A percentile compares a stretch with the other conserved stretches of the same genome.
Evolutionary conservation across 1,140 invertebrate genomes (phyloP).

Genomic region (Leptestheria dahalacensis): DNA sequence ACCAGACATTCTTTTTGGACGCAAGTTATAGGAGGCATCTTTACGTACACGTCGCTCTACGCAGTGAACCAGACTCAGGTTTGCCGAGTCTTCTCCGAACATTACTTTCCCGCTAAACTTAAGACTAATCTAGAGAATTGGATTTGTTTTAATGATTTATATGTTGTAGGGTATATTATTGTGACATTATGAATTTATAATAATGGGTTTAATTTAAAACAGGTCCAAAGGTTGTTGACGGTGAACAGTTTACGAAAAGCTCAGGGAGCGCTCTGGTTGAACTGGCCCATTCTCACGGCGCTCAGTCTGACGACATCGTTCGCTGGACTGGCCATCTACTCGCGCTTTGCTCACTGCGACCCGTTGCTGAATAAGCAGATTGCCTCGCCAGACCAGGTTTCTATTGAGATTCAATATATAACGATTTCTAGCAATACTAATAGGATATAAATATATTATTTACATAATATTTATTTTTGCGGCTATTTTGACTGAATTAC

Average conservation of each 20-base stretch:
- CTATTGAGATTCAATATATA: too few species aligned
- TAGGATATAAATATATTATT: too few species aligned
- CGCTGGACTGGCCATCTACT: conserved; percentile 61
- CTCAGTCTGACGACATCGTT: conserved; percentile 54
- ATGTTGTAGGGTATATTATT: too few species aligned
- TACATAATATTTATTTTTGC: neutral
- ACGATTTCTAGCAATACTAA: too few species aligned
- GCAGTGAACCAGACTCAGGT: conserved; percentile 77
- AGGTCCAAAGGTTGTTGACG: conserved; percentile 15
- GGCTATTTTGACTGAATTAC: neutral
- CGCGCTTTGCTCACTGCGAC: conserved; percentile 57
- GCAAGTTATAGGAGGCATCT: conserved; percentile 50
- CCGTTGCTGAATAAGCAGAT: conserved; percentile 41
- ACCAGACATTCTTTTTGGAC: conserved; percentile 57
- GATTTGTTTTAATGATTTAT: neutral
- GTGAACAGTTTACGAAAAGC: conserved; percentile 40
- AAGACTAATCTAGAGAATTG: neutral
- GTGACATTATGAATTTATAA: too few species aligned
- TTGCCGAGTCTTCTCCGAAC: too few species aligned
- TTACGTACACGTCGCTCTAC: conserved; percentile 57
- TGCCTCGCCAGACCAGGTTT: conserved; percentile 28
- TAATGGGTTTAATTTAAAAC: too few species aligned
- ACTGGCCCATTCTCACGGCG: conserved; percentile 48
- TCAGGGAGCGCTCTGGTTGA: conserved; percentile 45
- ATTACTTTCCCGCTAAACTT: too few species aligned